These are phyloP conservation scores for Cynoglossus semilaevis DNA, from an alignment of 2,113 vertebrate species.

Conservation along the genomic window DNA sequence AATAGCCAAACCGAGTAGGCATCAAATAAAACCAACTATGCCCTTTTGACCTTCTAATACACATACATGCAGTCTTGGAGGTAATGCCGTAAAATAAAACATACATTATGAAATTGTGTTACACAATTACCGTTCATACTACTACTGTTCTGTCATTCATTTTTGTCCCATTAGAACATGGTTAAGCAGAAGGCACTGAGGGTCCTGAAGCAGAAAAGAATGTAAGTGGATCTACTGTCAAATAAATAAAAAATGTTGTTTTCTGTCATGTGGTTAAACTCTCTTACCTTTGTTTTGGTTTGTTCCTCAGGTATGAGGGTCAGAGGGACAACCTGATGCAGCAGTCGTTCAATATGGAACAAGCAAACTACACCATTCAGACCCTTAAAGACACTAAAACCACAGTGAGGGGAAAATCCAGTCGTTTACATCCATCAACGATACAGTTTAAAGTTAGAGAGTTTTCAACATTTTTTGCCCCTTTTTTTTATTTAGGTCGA, in stretches of 20 bases:
- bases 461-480: neutral
- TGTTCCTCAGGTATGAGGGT: conserved; percentile 87
- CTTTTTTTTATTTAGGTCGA: conserved; percentile 82
- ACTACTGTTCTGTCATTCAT: neutral
- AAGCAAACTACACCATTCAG: conserved; percentile 99
- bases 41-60: too few relatives aligned
- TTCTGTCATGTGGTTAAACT: too few relatives aligned
- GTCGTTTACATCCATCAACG: too few relatives aligned
- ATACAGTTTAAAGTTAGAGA: too few relatives aligned
- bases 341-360: conserved; percentile 99
- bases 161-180: conserved; percentile 93
- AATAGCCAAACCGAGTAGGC: too few relatives aligned
- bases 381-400: conserved; percentile 97
- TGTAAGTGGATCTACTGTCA: conserved; percentile 83
- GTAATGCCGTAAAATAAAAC: too few relatives aligned
- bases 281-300: too few relatives aligned
- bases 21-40: too few relatives aligned
- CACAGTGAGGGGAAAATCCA: conserved; percentile 82
- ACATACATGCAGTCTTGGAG: too few relatives aligned
- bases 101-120: too few relatives aligned
- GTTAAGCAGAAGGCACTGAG: conserved; percentile 97
- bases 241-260: too few relatives aligned
- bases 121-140: too few relatives aligned
- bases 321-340: conserved; percentile 94
- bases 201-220: conserved; percentile 95